Base-by-base conservation (phyloP, 1,140 invertebrate genomes). In the Lasaia peninsularis region DNA sequence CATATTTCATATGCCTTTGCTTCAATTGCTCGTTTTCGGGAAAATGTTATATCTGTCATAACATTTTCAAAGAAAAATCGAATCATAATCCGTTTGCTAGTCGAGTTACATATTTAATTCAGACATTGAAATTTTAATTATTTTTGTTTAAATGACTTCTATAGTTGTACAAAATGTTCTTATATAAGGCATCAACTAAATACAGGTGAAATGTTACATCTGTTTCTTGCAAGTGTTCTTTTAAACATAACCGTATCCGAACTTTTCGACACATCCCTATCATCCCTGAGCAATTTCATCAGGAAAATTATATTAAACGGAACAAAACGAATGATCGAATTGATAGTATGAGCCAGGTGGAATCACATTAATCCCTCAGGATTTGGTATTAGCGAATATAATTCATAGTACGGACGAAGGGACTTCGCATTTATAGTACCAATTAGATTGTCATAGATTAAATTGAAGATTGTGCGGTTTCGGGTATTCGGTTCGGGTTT, bases 251-350 rank as follows among this genome's bases (percentile, higher is more conserved):
- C 18, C 44, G 44, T 48, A 48, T 48, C 44, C 18, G 44, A 20
- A 48, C 18, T 20, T 21, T 20, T 20, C n/a, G 18, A 48, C 21
- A 48, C 44, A 48, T n/a, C 44, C 44, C 44, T 48, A 48, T 48
- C 44, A 21, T 48, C 11, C 20, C 20, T 21, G 16, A 48, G 20
- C 10, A 48, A 48, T 21, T 48, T 48, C 44, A 48, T 48, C 44
- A 48, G 44, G 44, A 48, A 57, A 50, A 67, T 58, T 62, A 59
- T 72, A 66, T 66, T 72, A 65, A 63, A 48, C 44, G 58, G 66
- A 56, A 58, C 51, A 54, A 62, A 67, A 62, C 60, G 62, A 71
- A 65, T 66, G 66, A 66, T 64, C 57, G 62, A 55, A 67, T 50
- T 50, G 57, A 64, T 56, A 57, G 58, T 44, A 50, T 54, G 61